A percentile compares a stretch with the other conserved stretches of the same genome.
These are phyloP conservation scores for Anabas testudineus DNA, from an alignment of 2,797 vertebrate species.

Conservation along the genomic window DNA sequence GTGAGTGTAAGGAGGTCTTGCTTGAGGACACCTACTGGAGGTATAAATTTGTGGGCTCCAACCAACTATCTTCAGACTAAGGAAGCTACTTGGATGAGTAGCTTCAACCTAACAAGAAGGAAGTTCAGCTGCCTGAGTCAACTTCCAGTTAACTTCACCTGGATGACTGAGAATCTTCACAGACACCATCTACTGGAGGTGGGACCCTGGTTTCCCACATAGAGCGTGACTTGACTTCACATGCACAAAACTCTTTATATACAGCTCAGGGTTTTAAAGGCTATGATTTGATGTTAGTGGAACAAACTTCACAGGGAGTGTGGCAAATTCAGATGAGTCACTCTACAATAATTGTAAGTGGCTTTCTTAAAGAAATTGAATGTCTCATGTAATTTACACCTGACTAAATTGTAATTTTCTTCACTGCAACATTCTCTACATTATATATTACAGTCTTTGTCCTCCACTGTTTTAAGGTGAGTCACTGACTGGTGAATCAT, in stretches of 20 bases:
- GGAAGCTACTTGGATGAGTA: too few relatives aligned
- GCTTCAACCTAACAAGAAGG: too few relatives aligned
- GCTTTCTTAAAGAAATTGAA: conserved; percentile 24
- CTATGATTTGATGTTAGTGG: conserved; percentile 13
- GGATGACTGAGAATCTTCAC: too few relatives aligned
- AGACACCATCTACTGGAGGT: too few relatives aligned
- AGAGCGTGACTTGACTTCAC: too few relatives aligned
- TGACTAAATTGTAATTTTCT: conserved; percentile 43
- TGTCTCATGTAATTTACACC: conserved; percentile 33
- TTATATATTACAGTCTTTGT: conserved; percentile 42
- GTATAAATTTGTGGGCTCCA: too few relatives aligned
- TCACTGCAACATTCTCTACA: conserved; percentile 20
- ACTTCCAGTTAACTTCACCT: too few relatives aligned
- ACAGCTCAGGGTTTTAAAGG: conserved; percentile 1
- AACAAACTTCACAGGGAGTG: neutral
- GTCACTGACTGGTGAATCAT: conserved; percentile 56
- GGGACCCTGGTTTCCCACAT: too few relatives aligned
- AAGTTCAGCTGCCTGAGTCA: too few relatives aligned
- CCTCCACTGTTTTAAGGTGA: conserved; percentile 52
- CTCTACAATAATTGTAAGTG: conserved; percentile 35
- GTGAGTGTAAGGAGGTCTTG: too few relatives aligned
- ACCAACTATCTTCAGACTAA: too few relatives aligned
- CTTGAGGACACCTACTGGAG: too few relatives aligned
- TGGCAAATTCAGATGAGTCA: conserved; percentile 25
- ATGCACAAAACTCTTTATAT: neutral